These are phyloP conservation scores for Phyllotreta striolata DNA, from an alignment of 2,888 invertebrate species.

Conservation along the genomic window DNA sequence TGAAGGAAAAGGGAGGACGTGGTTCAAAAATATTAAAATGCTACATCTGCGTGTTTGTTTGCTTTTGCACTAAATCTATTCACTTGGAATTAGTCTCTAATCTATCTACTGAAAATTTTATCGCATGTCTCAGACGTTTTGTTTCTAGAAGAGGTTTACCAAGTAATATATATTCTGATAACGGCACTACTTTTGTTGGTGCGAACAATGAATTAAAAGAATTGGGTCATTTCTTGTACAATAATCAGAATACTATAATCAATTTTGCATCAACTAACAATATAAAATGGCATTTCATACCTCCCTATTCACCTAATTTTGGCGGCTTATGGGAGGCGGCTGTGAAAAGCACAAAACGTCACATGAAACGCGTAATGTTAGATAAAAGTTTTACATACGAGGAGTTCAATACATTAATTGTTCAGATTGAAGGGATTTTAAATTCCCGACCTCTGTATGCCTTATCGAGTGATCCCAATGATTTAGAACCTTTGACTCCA, in stretches of 20 bases:
- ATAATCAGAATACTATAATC: too few relatives aligned
- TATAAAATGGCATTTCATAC: constrained; percentile 39
- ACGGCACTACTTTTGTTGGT: not conserved
- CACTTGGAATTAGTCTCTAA: too few relatives aligned
- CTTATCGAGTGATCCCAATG: constrained; percentile 30
- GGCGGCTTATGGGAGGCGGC: constrained; percentile 42
- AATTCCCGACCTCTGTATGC: constrained; percentile 29
- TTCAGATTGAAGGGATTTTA: too few relatives aligned
- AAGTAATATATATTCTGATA: too few relatives aligned
- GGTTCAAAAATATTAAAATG: constrained; percentile 9
- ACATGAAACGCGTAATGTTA: constrained; percentile 33
- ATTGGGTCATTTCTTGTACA: not conserved
- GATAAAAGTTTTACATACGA: constrained; percentile 29
- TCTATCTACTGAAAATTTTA: constrained; percentile 16
- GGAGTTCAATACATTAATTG: constrained; percentile 19
- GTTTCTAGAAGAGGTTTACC: too few relatives aligned
- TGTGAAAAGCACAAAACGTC: constrained; percentile 39
- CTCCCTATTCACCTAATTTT: constrained; percentile 39
- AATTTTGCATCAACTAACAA: constrained; percentile 1
- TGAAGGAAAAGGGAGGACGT: constrained; percentile 4
- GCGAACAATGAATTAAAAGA: constrained; percentile 4
- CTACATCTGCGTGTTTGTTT: constrained; percentile 16
- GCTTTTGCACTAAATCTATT: constrained; percentile 17
- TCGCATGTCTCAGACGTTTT: constrained; percentile 20
- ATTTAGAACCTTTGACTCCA: constrained; percentile 27